A percentile compares a stretch with the other conserved stretches of the same genome.
Evolutionary conservation across 2,113 vertebrate species (phyloP).

Genomic region (Hippocampus zosterae): DNA sequence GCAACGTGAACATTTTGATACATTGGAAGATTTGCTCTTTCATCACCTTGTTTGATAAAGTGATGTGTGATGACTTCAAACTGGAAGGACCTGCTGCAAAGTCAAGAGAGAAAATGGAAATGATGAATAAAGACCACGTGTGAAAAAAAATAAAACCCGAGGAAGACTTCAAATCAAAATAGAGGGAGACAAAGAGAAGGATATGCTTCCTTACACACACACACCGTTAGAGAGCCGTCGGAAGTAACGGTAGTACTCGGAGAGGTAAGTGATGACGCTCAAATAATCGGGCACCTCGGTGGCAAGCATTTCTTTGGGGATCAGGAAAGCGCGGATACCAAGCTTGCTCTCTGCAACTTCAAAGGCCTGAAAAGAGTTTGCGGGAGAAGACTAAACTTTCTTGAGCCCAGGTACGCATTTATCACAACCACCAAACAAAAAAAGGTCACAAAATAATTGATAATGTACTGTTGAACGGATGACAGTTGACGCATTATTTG

Average conservation of each 20-base stretch:
- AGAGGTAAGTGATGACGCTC: conserved; percentile 84
- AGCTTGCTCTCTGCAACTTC: conserved; percentile 82
- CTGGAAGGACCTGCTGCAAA: conserved; percentile 62
- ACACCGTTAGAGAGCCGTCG: conserved; percentile 57
- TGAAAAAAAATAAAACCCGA: not conserved
- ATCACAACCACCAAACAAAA: not conserved
- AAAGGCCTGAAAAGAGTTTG: conserved; percentile 73
- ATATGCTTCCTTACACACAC: conserved; percentile 26
- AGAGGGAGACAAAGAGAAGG: not conserved
- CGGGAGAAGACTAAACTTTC: not conserved
- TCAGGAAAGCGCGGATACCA: conserved; percentile 82
- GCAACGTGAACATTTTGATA: not conserved
- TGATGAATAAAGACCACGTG: not conserved
- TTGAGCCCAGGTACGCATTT: no score
- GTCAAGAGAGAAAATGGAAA: conserved; percentile 45
- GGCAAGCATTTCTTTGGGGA: conserved; percentile 83
- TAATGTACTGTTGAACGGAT: no score
- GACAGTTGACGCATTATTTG: no score
- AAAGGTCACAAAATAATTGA: not conserved
- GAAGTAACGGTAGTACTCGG: conserved; percentile 83
- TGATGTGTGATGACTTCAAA: conserved; percentile 45
- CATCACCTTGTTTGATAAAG: conserved; percentile 30
- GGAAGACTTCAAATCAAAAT: not conserved
- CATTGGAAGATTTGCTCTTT: conserved; percentile 24
- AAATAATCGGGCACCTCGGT: conserved; percentile 79